Evolutionary conservation across 2,797 vertebrate species (phyloP).

Genomic region (Oceanodroma leucorhoa): DNA sequence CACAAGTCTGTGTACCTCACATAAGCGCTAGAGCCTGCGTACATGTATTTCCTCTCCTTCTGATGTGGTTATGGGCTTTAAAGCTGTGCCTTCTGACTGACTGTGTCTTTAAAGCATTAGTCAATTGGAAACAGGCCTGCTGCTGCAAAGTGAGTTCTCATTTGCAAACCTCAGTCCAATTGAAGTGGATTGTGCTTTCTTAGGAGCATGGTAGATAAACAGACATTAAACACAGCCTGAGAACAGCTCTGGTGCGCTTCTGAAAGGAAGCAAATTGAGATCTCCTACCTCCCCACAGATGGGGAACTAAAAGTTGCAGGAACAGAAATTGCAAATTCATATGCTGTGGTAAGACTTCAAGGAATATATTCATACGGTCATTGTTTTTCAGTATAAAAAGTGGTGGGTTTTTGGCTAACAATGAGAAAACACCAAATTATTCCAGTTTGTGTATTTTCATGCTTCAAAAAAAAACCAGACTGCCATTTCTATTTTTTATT

Average conservation of each 20-base stretch:
- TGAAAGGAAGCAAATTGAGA: background rate
- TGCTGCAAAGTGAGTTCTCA: background rate
- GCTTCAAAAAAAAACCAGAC: background rate
- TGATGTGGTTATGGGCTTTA: slow-evolving; percentile 15
- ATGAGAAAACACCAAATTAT: background rate
- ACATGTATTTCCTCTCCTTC: background rate
- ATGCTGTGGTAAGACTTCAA: background rate
- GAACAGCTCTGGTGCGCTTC: background rate
- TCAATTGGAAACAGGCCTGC: background rate
- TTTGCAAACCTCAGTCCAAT: background rate
- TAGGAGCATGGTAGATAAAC: background rate
- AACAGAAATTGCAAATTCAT: background rate
- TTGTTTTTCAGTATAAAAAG: background rate
- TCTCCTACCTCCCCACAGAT: background rate
- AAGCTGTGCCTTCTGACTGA: background rate
- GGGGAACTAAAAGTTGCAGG: background rate
- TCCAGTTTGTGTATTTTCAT: background rate
- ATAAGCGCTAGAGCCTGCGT: background rate
- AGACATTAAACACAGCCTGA: slow-evolving; percentile 7
- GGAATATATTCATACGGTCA: background rate
- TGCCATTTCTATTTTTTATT: background rate
- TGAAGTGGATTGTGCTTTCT: background rate
- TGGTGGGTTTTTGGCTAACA: background rate
- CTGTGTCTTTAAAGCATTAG: background rate
- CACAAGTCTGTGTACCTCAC: background rate